Base-by-base conservation (phyloP, 92 coral and sea anemone genomes). In the Ricordea florida region DNA sequence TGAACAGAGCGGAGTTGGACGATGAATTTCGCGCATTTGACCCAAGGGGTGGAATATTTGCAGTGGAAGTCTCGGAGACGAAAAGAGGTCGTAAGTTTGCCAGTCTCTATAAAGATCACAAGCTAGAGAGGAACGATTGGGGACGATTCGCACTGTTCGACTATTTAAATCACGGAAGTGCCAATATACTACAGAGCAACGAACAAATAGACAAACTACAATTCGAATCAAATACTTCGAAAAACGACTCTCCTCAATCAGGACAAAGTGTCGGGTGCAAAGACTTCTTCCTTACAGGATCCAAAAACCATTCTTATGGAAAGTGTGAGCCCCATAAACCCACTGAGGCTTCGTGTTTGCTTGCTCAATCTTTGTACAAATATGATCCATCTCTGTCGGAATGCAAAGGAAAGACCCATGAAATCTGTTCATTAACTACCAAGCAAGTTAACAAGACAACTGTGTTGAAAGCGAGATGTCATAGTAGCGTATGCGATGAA, bases 281-380 rank as follows among this genome's bases (percentile, higher is more conserved):
- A 41, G 48, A 40, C 6, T 16, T 25, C 20, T 10, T 26, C 41
- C 77, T 70, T 4, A 28, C 65, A n/a, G 16, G 45, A 18, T 0
- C 66, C 17, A 41, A 70, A 4, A 70, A 53, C 41, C 23, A 52
- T 38, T 46, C 83, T 22, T 90, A 87, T 27, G 96, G 90, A 0
- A 69, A 72, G 6, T 90, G 96, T 31, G 40, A 58, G 17, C 96
- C 96, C 6, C 96, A 90, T 30, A 60, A 31, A 28, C 87, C 96
- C 30, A 24, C 92, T 4, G 32, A 24, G 0, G 74, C 69, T n/a
- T 86, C 66, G 6, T 90, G 96, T 20, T 31, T 24, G 16, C 65
- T 68, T 20, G 92, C 96, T 2, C 34, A 82, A 7, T n/a, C 32
- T 17, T 33, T 78, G 6, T 90, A 72, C 48, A 31, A 28, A 25